Base-by-base conservation (phyloP, 2,888 invertebrate genomes). In the Sesia bembeciformis region DNA sequence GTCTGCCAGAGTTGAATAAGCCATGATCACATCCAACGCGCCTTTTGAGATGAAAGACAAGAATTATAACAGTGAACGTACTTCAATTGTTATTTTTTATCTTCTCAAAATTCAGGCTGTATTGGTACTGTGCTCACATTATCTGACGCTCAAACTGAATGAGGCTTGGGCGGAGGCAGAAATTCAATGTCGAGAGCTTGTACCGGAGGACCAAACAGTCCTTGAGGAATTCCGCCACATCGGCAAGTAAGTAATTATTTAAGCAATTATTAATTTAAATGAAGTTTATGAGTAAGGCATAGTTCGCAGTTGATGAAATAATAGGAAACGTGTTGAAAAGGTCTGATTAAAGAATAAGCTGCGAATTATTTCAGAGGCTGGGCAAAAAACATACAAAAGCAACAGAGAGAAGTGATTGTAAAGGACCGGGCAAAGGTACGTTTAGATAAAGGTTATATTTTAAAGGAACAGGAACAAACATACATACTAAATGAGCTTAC, bases 151-250 rank as follows among this genome's bases (percentile, higher is more conserved):
- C 23, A 86, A 86, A 56, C 57, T 81, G 1, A 74, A 68, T 55
- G 84, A 88, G 61, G 76, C 74, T 0, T 88, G 87, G 88, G 23
- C 50, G 1, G 87, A 85, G 59, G 73, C 68, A 0, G 61, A 67
- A 46, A 49, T 60, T 0, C 66, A 72, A 53, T 66, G 54, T 40
- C 56, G 62, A 0, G 60, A 59, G 1, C 57, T 76, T 3, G 60
- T 75, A 8, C 60, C 60, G 0, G 61, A 70, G 4, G 88, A 86
- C 56, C 60, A 63, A 4, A 58, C 55, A 0, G 57, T 70, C 39
- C 63, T 86, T 0, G 60, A 76, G 1, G 88, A 88, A 55, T 87
- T 84, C 54, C 41, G 81, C 4, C 63, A 72, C 3, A 66, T 86
- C 40, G 72, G 73, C 59, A 72, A 62, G 81, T 82, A 54, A 63